These are phyloP conservation scores for cattle (Bos taurus) DNA, from an alignment of 2,113 vertebrate genomes.

Conservation along the genomic window ARS-UCD2.0 NC_037338.1:86109501-86110000, in stretches of 20 bases:
- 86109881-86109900: not conserved
- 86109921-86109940: not conserved
- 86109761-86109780: not conserved
- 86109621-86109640: not conserved
- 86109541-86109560: not conserved
- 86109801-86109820: not conserved
- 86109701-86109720: not conserved
- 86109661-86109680: not conserved
- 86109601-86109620: not conserved
- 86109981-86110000: not conserved
- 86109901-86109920: not conserved
- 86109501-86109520: not conserved
- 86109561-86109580: not conserved
- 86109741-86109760: fast-evolving
- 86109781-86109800: not conserved
- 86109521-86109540: not conserved
- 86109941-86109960: not conserved
- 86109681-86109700: not conserved
- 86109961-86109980: not conserved
- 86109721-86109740: fast-evolving
- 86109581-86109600: not conserved
- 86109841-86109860: not conserved
- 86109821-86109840: not conserved
- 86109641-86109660: not conserved
- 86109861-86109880: slow-evolving; percentile 13